phyloP scores from a whole-genome alignment of 2,113 vertebrate genomes.

The Hiodon tergisus region DNA sequence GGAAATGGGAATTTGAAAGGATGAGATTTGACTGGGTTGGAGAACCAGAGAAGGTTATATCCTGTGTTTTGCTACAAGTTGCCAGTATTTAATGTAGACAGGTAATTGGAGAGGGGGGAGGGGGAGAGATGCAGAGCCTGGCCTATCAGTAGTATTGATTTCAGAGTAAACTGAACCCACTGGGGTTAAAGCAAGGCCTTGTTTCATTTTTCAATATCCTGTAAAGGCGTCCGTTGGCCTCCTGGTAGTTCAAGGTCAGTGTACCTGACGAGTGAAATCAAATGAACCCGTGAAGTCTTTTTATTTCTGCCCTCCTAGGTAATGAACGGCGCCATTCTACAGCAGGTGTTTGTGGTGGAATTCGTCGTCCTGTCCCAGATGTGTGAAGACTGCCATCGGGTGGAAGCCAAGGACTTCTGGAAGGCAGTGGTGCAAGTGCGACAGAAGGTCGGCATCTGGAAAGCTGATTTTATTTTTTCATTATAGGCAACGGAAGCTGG shows the following conservation, averaged over 20 bases:
- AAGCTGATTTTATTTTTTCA: background rate
- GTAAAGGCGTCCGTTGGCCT: too few relatives aligned
- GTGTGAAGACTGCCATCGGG: conserved; percentile 95
- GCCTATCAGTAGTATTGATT: background rate
- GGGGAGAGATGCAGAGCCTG: background rate
- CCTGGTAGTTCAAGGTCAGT: too few relatives aligned
- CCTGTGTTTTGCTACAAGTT: background rate
- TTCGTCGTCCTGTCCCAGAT: conserved; percentile 82
- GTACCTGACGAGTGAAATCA: too few relatives aligned
- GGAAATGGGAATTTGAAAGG: conserved; percentile 17
- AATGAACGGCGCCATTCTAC: conserved; percentile 90
- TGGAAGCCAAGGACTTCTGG: conserved; percentile 98
- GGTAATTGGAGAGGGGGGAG: background rate
- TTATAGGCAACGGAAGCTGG: background rate
- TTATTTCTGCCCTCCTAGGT: conserved; percentile 64
- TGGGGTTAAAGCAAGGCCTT: too few relatives aligned
- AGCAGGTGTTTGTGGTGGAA: conserved; percentile 94
- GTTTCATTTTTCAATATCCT: too few relatives aligned
- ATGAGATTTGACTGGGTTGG: background rate
- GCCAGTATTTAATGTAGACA: background rate
- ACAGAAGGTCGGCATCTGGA: conserved; percentile 76
- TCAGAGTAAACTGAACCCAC: too few relatives aligned
- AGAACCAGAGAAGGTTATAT: background rate
- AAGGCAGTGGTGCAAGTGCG: conserved; percentile 93
- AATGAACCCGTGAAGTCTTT: background rate